Evolutionary conservation across 2,888 invertebrate species (phyloP), one percentile per base, ranked within the genome.

Genomic region (Amphipyra berbera): DNA sequence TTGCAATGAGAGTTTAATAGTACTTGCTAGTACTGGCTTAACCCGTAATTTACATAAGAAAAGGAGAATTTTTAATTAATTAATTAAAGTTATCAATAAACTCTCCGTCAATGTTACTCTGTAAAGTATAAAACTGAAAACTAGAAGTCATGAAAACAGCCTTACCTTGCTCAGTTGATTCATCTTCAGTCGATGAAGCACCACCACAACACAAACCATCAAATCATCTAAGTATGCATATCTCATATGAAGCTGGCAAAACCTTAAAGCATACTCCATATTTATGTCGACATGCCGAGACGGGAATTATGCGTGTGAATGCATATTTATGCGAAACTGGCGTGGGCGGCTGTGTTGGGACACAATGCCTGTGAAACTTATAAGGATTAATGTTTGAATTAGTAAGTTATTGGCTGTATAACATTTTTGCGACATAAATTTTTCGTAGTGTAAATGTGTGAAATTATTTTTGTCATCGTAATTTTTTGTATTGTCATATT

Each of bases 261-360:
- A 76, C 63, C 68, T 71, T 77, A 78, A 82, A 82, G 86, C 83
- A 82, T 82, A 83, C 82, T 84, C 79, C 85, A 78, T 85, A 87
- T 76, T 83, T 78, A 84, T 82, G 83, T 47, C 73, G 76, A 78
- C 78, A 78, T 81, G 82, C 80, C 82, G 73, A 73, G 73, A 72
- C 68, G 79, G 76, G 79, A 82, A 85, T 84, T 87, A 86, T 87
- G 84, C 85, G 83, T 88, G 85, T 82, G 87, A 85, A 85, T 89
- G 87, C 88, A 88, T 89, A 89, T 89, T 89, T 88, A 90, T 88
- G 85, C 68, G 63, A 76, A 68, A 65, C 59, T 68, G 49, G 80
- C 76, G 87, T 85, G 78, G 83, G 84, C 66, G 83, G 65, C 21
- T 62, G 50, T 68, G 73, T 73, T 52, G 44, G 55, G 10, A 33